Evolutionary conservation across 2,888 invertebrate genomes (phyloP), one percentile per base, ranked within the genome.

Genomic region (Smittia aterrima): DNA sequence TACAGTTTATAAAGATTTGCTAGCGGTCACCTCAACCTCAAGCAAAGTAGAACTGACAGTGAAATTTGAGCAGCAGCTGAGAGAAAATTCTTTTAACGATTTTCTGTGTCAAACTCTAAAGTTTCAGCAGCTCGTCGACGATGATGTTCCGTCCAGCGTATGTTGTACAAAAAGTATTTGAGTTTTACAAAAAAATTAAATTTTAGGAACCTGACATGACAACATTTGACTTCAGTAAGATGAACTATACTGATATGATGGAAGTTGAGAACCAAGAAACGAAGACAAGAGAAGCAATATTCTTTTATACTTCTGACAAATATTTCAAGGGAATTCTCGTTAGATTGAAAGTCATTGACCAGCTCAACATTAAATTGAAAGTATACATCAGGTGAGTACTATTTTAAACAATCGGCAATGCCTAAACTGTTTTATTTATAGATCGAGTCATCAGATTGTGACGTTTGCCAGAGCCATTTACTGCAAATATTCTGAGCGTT

Each of bases 1-100:
- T 68, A 13, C 20, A 75, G 75, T 54, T 32, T 76, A 76, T 41
- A 73, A 70, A 53, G 75, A 76, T 75, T 75, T 76, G 41, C 62
- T 76, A n/a, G 75, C 75, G n/a, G 32, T 76, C 66, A 74, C 75
- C 16, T 47, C 64, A 3, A 75, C 75, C 16, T 76, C 75, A 18
- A 27, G 18, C 1, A 27, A 25, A 25, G 13, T 64, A 3, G 25
- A 25, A 9, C 7, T 64, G 64, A 27, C 13, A 3, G 16, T 64
- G 2, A 13, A 24, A 27, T 27, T 64, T 13, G 25, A 64, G 20
- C 22, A 64, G 64, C 64, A 13, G 16, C 64, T 25, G 64, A 64
- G 9, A n/a, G 25, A 64, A 27, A 58, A 32, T 9, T 32, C 32
- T 11, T 58, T 58, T 58, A 4, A 58, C 2, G 58, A 58, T 6